phyloP scores from a whole-genome alignment of 1,140 invertebrate species.

The Diuraphis noxia region DNA sequence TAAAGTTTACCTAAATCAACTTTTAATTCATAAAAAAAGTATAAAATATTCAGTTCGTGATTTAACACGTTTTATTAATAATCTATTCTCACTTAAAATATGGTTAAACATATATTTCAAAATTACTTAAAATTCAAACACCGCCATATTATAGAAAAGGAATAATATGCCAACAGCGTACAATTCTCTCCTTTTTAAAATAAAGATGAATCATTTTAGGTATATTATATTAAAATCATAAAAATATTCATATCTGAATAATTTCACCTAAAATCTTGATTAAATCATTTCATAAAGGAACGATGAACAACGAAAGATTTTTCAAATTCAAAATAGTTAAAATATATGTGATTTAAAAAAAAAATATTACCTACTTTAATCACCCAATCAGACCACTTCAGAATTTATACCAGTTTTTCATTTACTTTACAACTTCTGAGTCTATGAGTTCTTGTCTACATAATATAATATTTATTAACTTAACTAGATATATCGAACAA shows the following conservation, averaged over 20 bases:
- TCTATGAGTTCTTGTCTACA: no score
- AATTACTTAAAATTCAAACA: neutral
- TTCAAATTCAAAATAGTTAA: neutral
- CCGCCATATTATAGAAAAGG: neutral
- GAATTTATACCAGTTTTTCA: neutral
- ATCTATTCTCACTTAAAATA: neutral
- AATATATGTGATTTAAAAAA: neutral
- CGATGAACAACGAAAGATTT: neutral
- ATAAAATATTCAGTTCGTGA: neutral
- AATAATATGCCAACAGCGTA: neutral
- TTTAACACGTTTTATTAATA: neutral
- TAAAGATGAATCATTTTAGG: neutral
- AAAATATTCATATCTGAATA: neutral
- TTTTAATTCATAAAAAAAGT: neutral
- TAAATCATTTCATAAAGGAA: neutral
- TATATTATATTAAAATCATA: neutral
- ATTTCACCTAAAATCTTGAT: neutral
- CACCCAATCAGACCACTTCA: neutral
- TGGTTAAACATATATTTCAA: neutral
- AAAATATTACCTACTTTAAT: neutral
- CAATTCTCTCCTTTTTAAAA: neutral
- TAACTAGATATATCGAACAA: no score
- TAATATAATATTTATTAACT: no score
- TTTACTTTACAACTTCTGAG: no score
- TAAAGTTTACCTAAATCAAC: neutral